phyloP scores from a whole-genome alignment of 2,113 vertebrate genomes.

The Mustela nigripes region DNA sequence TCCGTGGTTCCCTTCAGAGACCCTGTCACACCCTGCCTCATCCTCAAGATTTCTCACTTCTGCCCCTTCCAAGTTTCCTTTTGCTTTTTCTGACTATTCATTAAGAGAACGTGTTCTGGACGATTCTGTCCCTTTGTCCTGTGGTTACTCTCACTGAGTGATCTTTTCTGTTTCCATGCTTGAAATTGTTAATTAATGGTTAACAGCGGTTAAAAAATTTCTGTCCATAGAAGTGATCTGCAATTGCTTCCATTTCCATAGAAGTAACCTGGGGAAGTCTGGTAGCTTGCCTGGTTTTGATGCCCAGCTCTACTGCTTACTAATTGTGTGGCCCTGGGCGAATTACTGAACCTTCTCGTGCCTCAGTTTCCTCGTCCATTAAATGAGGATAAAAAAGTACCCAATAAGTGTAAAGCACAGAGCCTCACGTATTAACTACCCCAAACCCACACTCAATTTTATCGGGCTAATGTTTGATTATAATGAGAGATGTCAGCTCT shows the following conservation, averaged over 20 bases:
- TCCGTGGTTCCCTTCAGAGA: not conserved
- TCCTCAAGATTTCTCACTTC: not conserved
- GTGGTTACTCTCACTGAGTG: not conserved
- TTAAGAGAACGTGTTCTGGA: not conserved
- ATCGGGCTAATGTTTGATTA: not conserved
- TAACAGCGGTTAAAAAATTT: not conserved
- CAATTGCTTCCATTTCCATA: no score
- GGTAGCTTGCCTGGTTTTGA: not conserved
- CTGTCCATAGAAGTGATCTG: not conserved
- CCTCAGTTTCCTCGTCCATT: not conserved
- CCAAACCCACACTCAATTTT: not conserved
- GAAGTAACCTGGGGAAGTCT: not conserved
- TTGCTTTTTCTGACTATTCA: not conserved
- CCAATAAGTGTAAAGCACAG: not conserved
- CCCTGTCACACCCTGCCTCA: no score
- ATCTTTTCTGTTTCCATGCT: not conserved
- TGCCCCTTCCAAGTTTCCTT: not conserved
- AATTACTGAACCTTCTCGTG: not conserved
- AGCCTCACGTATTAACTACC: not conserved
- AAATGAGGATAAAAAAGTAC: not conserved
- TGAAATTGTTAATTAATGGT: not conserved
- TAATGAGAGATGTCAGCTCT: no score
- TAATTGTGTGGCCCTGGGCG: not conserved
- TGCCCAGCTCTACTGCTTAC: not conserved
- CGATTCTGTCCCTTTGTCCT: not conserved